These are phyloP conservation scores for Trichomalopsis sarcophagae DNA, from an alignment of 1,140 invertebrate genomes.

Conservation along the genomic window DNA sequence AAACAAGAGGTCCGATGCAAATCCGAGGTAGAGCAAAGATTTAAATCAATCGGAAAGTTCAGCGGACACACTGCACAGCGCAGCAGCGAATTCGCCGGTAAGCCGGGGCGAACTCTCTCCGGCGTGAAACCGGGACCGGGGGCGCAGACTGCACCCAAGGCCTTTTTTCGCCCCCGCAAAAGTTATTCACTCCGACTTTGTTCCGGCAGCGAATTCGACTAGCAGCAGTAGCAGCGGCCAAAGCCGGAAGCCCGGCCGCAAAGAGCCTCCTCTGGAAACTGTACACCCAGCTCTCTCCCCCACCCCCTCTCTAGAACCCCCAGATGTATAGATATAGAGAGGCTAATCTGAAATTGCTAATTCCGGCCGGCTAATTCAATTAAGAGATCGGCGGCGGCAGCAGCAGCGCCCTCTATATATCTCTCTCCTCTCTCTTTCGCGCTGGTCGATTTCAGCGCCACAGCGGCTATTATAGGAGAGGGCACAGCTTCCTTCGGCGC, in stretches of 20 bases:
- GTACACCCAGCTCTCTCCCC: background rate
- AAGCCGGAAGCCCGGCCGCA: conserved; percentile 12
- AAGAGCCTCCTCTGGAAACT: conserved; percentile 16
- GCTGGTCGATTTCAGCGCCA: background rate
- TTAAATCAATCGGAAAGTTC: conserved; percentile 48
- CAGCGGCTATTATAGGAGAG: background rate
- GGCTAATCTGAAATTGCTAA: conserved; percentile 70
- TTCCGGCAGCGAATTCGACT: conserved; percentile 18
- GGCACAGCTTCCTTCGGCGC: conserved; percentile 27
- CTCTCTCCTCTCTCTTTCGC: background rate
- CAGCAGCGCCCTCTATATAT: background rate
- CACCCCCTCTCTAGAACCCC: background rate
- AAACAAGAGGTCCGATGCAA: conserved; percentile 23
- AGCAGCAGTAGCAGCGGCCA: conserved; percentile 11
- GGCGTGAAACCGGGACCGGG: conserved; percentile 29
- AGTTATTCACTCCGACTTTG: conserved; percentile 43
- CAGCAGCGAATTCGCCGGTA: background rate
- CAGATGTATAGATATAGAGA: background rate
- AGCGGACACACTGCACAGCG: background rate
- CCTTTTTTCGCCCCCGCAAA: conserved; percentile 12
- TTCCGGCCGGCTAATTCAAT: conserved; percentile 71
- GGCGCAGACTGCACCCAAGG: too few relatives aligned
- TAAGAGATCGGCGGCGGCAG: conserved; percentile 60
- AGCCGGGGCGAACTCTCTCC: conserved; percentile 5
- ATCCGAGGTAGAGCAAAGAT: conserved; percentile 16